phyloP scores from a whole-genome alignment of 2,797 vertebrate species.

The Botia kubotai region DNA sequence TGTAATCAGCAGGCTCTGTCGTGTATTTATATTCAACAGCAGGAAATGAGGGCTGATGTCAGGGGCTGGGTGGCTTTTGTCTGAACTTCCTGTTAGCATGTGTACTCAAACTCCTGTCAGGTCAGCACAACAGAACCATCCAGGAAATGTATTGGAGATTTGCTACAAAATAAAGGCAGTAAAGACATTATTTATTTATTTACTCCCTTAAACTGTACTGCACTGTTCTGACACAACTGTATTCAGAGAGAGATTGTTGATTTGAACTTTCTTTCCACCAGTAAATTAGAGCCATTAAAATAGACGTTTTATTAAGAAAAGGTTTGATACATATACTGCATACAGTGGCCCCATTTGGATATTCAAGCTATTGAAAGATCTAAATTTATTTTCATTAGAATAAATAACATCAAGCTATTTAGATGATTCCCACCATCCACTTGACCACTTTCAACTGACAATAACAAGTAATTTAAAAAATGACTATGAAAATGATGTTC shows the following conservation, averaged over 20 bases:
- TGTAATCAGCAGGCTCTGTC: neutral
- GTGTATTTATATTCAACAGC: slow-evolving; percentile 39
- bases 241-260: neutral
- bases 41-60: slow-evolving; percentile 50
- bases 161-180: neutral
- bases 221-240: neutral
- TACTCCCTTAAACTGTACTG: neutral
- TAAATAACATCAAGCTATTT: too few species aligned
- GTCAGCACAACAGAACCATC: slow-evolving; percentile 29
- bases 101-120: slow-evolving; percentile 49
- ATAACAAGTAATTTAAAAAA: too few species aligned
- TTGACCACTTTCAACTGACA: too few species aligned
- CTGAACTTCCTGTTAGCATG: slow-evolving; percentile 52
- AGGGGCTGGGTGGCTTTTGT: slow-evolving; percentile 55
- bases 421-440: too few species aligned
- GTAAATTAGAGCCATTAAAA: too few species aligned
- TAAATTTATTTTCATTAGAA: too few species aligned
- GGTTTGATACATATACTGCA: too few species aligned
- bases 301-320: too few species aligned
- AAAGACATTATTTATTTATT: neutral
- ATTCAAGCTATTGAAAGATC: too few species aligned
- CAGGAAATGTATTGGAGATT: neutral
- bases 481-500: too few species aligned
- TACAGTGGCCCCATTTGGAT: too few species aligned
- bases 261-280: too few species aligned